Base-by-base conservation (phyloP, 2,113 vertebrate species). In the Thalassoma bifasciatum region DNA sequence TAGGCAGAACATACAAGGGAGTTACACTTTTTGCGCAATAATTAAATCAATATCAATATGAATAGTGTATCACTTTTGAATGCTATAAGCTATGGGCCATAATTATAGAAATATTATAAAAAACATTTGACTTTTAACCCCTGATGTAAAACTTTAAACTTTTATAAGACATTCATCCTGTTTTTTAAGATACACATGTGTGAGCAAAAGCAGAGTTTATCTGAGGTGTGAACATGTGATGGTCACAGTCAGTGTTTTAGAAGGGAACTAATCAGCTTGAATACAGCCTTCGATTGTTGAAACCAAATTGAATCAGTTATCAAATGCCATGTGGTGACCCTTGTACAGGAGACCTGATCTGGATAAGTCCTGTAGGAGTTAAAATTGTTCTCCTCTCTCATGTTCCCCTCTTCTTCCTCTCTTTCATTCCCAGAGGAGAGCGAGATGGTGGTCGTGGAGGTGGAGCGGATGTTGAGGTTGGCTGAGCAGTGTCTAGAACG, bases 401-500 rank as follows among this genome's bases (percentile, higher is more conserved):
- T 26, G 42, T 34, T n/a, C 10, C 21, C 72, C 0, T 53, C 9
- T 74, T 69, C 42, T 50, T 44, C 36, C 38, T 72, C 17, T 49
- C 8, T 26, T 10, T 34, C 9, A 13, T 24, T 76, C 38, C 61
- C 76, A 95, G 94, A 90, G n/a, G 90, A 88, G 4, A 79, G 75
- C 13, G 93, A 94, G 8, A 70, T 86, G 0, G 66, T 94, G 60
- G 75, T 71, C 0, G 66, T 94, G 0, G 96, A 98, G 75, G 94
- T 95, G 53, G 94, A 94, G 0, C 96, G 96, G 86, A 96, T 99
- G 96, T 90, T 99, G 81, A 95, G 94, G 76, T 87, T 99, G 10
- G 96, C 96, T 0, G 96, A 96, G 85, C 98, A 99, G 86, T 99
- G 98, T 87, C 90, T 98, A 87, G 98, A 98, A 86, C 93, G 98